Conservation (phyloP, 2,888 invertebrate genomes). For the Brachynemurus nebulosus region DNA sequence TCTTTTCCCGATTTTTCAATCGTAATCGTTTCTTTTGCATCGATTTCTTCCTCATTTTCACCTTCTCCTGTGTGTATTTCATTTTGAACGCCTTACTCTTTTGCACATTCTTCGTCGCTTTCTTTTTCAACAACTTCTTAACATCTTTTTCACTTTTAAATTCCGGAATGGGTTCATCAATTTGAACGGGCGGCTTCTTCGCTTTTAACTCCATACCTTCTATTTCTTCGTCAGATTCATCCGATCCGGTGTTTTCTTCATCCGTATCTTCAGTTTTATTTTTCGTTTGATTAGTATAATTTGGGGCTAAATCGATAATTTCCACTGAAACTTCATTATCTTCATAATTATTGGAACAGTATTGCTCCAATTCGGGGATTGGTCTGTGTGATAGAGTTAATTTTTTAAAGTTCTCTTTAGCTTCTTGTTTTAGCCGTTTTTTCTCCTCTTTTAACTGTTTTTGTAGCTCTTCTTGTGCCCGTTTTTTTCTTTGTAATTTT, state of each 20-base stretch:
- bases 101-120: constrained; percentile 57
- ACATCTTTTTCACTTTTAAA: constrained; percentile 49
- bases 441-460: constrained; percentile 58
- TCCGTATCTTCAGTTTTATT: constrained; percentile 40
- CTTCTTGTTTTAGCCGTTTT: constrained; percentile 57
- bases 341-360: constrained; percentile 57
- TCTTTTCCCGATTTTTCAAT: constrained; percentile 28
- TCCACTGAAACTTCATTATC: constrained; percentile 66
- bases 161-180: constrained; percentile 27
- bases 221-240: constrained; percentile 27
- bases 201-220: constrained; percentile 36
- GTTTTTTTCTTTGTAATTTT: constrained; percentile 59
- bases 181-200: constrained; percentile 23
- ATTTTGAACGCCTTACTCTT: constrained; percentile 64
- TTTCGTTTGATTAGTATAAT: constrained; percentile 52
- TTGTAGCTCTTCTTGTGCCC: constrained; percentile 58
- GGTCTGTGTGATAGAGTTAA: constrained; percentile 56
- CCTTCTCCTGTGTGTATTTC: constrained; percentile 55
- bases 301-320: constrained; percentile 58
- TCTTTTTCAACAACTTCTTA: constrained; percentile 52
- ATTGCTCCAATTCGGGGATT: constrained; percentile 52
- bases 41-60: constrained; percentile 55
- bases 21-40: constrained; percentile 27
- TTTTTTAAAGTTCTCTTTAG: constrained; percentile 54
- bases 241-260: constrained; percentile 21